Percentiles rank a stretch among this genome's conserved stretches.
These are phyloP conservation scores for Champsocephalus esox DNA, from an alignment of 2,797 vertebrate species.

Conservation along the genomic window DNA sequence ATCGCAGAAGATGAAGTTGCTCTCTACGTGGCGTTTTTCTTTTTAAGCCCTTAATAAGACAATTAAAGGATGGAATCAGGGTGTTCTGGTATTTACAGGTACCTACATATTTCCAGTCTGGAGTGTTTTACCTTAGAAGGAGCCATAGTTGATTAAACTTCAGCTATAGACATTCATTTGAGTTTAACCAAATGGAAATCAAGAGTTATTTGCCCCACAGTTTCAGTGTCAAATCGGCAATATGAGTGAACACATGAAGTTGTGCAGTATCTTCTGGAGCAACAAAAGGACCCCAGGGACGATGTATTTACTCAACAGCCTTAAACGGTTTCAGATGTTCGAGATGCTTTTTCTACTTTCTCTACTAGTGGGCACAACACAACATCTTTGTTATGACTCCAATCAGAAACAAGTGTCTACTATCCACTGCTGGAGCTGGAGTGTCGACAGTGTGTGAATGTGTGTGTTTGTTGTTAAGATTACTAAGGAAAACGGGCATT, in stretches of 20 bases:
- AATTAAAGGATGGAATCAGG: not conserved
- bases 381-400: slow-evolving; percentile 58
- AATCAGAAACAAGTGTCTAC: slow-evolving; percentile 51
- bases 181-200: not conserved
- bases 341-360: slow-evolving; percentile 13
- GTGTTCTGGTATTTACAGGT: not conserved
- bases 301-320: slow-evolving; percentile 51
- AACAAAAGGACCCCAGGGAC: not conserved
- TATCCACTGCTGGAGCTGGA: slow-evolving; percentile 28
- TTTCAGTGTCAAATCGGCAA: not conserved
- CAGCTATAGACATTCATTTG: not conserved
- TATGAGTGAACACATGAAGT: not conserved
- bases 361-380: slow-evolving; percentile 32
- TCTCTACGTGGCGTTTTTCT: too few relatives aligned
- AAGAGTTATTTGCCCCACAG: not conserved
- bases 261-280: not conserved
- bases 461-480: slow-evolving; percentile 10
- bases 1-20: not conserved
- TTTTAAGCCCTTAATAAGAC: not conserved
- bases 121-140: not conserved
- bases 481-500: not conserved
- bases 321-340: slow-evolving; percentile 35
- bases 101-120: not conserved
- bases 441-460: not conserved
- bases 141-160: not conserved